Conservation (phyloP, 2,888 invertebrate species). For the Uropetala carovei region DNA sequence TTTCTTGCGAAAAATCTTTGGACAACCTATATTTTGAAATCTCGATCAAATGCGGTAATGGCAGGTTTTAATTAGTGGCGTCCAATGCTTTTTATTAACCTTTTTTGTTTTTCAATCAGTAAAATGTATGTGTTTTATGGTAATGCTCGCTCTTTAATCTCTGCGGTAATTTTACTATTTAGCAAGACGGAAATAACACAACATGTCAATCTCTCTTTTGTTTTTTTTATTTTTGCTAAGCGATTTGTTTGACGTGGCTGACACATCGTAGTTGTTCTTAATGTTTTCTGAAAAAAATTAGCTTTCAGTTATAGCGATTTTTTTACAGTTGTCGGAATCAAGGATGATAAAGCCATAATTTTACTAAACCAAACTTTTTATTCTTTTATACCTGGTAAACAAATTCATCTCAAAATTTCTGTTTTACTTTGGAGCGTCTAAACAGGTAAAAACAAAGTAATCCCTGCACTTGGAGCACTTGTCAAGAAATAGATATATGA, state of each 20-base stretch:
- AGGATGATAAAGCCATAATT: neutral
- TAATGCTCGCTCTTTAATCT: conserved; percentile 40
- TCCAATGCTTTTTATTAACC: neutral
- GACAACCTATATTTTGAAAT: conserved; percentile 8
- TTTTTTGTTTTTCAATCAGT: neutral
- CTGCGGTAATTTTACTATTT: conserved; percentile 12
- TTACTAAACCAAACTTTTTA: neutral
- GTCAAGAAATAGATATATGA: neutral
- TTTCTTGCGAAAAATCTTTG: conserved; percentile 57
- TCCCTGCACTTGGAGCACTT: neutral
- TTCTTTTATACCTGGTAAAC: neutral
- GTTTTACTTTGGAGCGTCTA: neutral
- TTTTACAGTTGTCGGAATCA: neutral
- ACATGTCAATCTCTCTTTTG: neutral
- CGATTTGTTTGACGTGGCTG: neutral
- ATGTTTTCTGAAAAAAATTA: neutral
- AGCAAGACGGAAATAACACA: neutral
- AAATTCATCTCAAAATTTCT: neutral
- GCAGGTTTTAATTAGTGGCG: conserved; percentile 45
- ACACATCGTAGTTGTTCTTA: neutral
- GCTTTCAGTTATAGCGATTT: neutral
- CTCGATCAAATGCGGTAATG: conserved; percentile 46
- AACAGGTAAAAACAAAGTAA: neutral
- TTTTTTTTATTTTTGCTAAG: neutral
- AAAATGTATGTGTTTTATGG: neutral